These are phyloP conservation scores for Thamnophis sirtalis DNA, from an alignment of 2,113 vertebrate species.

Conservation along the genomic window DNA sequence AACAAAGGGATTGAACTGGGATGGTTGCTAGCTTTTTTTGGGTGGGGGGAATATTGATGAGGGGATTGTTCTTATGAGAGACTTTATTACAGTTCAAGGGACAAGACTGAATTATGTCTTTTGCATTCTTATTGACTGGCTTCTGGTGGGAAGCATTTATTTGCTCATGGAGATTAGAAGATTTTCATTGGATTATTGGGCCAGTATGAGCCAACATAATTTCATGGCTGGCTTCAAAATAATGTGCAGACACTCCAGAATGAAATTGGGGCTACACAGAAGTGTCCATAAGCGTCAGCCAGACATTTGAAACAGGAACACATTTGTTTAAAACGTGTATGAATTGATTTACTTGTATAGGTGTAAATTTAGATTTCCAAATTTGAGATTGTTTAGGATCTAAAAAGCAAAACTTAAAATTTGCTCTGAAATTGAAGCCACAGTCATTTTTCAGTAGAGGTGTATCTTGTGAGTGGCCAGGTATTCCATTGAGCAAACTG, in stretches of 20 bases:
- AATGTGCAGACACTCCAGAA: neutral
- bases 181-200: neutral
- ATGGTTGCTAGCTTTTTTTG: neutral
- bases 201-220: neutral
- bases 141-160: neutral
- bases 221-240: neutral
- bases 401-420: neutral
- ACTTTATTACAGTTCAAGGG: neutral
- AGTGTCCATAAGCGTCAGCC: neutral
- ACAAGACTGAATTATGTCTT: neutral
- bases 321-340: neutral
- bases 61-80: neutral
- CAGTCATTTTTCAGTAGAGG: neutral
- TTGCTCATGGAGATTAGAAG: neutral
- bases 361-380: neutral
- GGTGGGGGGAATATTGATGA: neutral
- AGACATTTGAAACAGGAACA: neutral
- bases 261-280: neutral
- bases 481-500: neutral
- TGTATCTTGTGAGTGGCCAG: neutral
- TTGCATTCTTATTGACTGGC: neutral
- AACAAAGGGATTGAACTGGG: neutral
- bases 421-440: neutral
- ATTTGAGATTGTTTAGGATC: neutral
- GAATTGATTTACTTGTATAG: neutral